Percentiles rank a stretch among this genome's conserved stretches.
Conservation (phyloP, 2,888 invertebrate species). For the Acholoe squamosa region DNA sequence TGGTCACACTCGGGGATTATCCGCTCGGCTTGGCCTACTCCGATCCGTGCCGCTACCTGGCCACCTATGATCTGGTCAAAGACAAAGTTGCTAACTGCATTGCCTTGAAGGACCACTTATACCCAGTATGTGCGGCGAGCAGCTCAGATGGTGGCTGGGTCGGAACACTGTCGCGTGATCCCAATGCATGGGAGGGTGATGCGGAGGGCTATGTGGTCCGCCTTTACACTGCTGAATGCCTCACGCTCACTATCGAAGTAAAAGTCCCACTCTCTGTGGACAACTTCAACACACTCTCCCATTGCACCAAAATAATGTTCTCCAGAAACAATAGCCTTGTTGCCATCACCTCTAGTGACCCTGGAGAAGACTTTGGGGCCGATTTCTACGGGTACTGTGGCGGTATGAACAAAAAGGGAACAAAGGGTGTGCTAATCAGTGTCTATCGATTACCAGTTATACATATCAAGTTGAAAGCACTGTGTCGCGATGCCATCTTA, state of each 20-base stretch:
- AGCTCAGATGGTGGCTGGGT: conserved; percentile 59
- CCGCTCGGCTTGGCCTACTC: conserved; percentile 55
- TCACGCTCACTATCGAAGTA: not conserved
- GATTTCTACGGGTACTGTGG: conserved; percentile 60
- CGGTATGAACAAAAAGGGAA: conserved; percentile 51
- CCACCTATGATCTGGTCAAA: conserved; percentile 34
- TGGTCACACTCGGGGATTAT: conserved; percentile 49
- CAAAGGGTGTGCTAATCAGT: conserved; percentile 30
- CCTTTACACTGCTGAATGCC: conserved; percentile 39
- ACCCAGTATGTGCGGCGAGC: conserved; percentile 38
- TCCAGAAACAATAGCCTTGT: conserved; percentile 53
- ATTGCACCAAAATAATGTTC: conserved; percentile 61
- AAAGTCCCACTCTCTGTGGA: conserved; percentile 53
- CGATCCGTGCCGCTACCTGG: conserved; percentile 58
- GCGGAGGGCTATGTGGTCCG: conserved; percentile 56
- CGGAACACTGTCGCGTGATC: conserved; percentile 58
- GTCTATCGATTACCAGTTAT: conserved; percentile 48
- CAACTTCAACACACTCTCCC: conserved; percentile 57
- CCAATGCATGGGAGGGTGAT: conserved; percentile 31
- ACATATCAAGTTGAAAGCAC: conserved; percentile 39
- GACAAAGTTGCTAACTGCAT: conserved; percentile 34
- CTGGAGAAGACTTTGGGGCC: conserved; percentile 26
- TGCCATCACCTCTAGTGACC: conserved; percentile 47
- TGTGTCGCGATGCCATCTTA: conserved; percentile 54
- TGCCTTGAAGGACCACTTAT: conserved; percentile 52